Base-by-base conservation (phyloP, 2,113 vertebrate species). In the Cyprinodon variegatus region DNA sequence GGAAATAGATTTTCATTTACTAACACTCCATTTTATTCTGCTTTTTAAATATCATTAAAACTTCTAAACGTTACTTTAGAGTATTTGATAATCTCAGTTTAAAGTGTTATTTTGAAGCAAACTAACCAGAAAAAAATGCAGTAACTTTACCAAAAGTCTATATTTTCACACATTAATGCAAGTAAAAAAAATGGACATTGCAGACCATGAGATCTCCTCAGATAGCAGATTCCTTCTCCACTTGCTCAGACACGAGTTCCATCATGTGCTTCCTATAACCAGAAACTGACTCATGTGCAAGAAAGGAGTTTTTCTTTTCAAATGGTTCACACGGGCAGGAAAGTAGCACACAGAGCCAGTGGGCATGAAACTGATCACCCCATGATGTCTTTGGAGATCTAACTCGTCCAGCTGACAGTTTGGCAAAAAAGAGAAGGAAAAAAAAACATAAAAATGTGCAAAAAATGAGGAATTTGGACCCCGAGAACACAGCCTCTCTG, bases 311-410 rank as follows among this genome's bases (percentile, higher is more conserved):
- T 57, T 57, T 9, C 2, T 62, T 48, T 71, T n/a, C 61, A 46
- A 17, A 22, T 57, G 3, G 43, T 41, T 41, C n/a, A 1, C 65
- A 61, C 13, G 82, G 12, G 38, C 76, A 67, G 70, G 22, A 81
- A 83, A 86, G 70, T 74, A 77, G 77, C 70, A 79, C 86, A 84
- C 22, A 1, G 65, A 81, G 68, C 69, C 81, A 43, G 62, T 67
- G 76, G 74, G 39, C 63, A 68, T 71, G 29, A 77, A 48, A 48
- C 67, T 65, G 79, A 77, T 74, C 78, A 85, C 79, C 81, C 77
- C 67, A 48, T 70, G 77, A 78, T 53, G 71, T 65, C 64, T 8
- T 68, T 15, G 66, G 70, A 82, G 76, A 82, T 80, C 78, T 68
- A 63, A 79, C 37, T 69, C 53, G 65, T 76, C 45, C 74, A 66